Base-by-base conservation (phyloP, 2,888 invertebrate genomes). In the Watsonalla binaria region DNA sequence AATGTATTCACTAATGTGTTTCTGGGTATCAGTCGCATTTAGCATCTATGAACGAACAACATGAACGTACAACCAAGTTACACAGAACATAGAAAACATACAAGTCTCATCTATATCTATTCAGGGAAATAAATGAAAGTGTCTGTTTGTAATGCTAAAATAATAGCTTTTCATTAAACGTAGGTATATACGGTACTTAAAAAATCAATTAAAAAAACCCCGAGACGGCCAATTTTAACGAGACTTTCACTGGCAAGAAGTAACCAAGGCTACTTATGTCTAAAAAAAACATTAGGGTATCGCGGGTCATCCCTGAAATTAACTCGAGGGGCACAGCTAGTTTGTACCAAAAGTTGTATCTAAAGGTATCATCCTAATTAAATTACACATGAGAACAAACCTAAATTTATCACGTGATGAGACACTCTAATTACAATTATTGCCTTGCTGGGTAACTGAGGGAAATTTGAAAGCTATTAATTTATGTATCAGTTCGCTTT, bases 401-500 rank as follows among this genome's bases (percentile, higher is more conserved):
- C 14, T 14, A 6, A 14, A 13, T 7, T 11, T 13, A 7, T 5
- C 37, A 7, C 37, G 15, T 15, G 39, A 11, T 42, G 7, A 37
- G 37, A 37, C 1, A 42, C 11, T 42, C 9, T 42, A 42, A 42
- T 42, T 42, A 42, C 42, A 42, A 42, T 13, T 15, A 49, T 39
- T 15, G 51, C 14, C 35, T 13, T 46, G 33, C 45, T 45, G 7
- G 13, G 13, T 14, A 13, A 45, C 42, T 14, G 34, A 46, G 2
- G 11, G 2, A 34, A 45, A 33, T 51, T 33, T 45, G 0, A 37
- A 50, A n/a, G 37, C 39, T 39, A 50, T 50, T 51, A 42, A 34
- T 34, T 51, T 34, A n/a, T 45, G 45, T 56, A 54, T 59, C 58
- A 59, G 58, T 57, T 56, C 57, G 56, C 53, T 56, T 50, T 52